These are phyloP conservation scores for Schizotus pectinicornis DNA, from an alignment of 2,888 invertebrate species.

Conservation along the genomic window DNA sequence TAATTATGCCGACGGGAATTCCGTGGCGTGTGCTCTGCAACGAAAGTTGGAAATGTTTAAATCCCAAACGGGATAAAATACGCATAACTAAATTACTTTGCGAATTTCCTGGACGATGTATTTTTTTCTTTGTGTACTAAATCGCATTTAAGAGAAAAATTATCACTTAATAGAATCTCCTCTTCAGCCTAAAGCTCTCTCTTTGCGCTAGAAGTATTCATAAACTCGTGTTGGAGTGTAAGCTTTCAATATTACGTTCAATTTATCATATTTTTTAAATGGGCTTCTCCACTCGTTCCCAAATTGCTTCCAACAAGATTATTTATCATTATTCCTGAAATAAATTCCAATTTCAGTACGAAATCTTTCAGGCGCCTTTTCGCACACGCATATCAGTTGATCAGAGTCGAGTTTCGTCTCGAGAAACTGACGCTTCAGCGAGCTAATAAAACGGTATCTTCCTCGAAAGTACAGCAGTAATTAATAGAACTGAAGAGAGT, in stretches of 20 bases:
- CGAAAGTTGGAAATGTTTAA: slow-evolving; percentile 22
- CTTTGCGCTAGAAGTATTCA: slow-evolving; percentile 23
- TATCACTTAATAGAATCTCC: slow-evolving; percentile 31
- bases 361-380: not conserved
- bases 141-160: slow-evolving; percentile 24
- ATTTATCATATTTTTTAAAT: slow-evolving; percentile 27
- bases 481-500: no score
- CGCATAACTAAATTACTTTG: slow-evolving; percentile 22
- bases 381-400: no score
- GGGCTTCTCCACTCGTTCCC: slow-evolving; percentile 1
- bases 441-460: no score
- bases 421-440: not conserved
- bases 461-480: no score
- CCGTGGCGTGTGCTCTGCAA: slow-evolving; percentile 16
- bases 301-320: not conserved
- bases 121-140: slow-evolving; percentile 28
- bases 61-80: slow-evolving; percentile 20
- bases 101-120: slow-evolving; percentile 26
- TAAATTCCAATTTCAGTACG: slow-evolving; percentile 12
- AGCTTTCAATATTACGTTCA: slow-evolving; percentile 28
- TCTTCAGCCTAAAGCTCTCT: slow-evolving; percentile 20
- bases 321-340: slow-evolving; percentile 3
- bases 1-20: slow-evolving; percentile 25
- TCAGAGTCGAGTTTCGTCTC: not conserved
- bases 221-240: slow-evolving; percentile 22